These are phyloP conservation scores for Ovis canadensis DNA, from an alignment of 2,113 vertebrate species.

Conservation along the genomic window DNA sequence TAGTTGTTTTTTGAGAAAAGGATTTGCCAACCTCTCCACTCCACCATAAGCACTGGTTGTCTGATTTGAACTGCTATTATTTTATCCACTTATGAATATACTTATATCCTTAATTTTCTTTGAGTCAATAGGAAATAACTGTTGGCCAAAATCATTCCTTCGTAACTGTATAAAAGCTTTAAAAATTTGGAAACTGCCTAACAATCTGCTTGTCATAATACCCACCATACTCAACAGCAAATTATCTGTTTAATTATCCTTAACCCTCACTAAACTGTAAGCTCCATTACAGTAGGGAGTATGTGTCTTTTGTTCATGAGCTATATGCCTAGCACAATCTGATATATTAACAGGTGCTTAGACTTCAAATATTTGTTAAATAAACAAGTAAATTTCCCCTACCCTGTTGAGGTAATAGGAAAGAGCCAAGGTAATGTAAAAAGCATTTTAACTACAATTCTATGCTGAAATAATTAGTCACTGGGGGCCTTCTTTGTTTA, in stretches of 20 bases:
- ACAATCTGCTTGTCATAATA: not conserved
- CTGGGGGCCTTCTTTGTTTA: not conserved
- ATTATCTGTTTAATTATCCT: not conserved
- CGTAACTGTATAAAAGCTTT: not conserved
- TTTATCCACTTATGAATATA: not conserved
- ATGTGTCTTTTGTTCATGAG: not conserved
- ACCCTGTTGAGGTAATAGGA: not conserved
- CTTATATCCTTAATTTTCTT: slow-evolving; percentile 4
- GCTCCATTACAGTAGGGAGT: not conserved
- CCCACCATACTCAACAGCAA: not conserved
- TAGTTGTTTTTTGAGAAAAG: not conserved
- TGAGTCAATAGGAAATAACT: not conserved
- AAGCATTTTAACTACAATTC: not conserved
- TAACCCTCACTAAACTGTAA: not conserved
- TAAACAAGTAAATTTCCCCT: not conserved
- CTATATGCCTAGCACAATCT: not conserved
- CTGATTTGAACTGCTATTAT: not conserved
- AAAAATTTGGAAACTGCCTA: not conserved
- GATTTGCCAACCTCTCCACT: not conserved
- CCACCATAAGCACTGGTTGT: not conserved
- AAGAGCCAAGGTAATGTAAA: not conserved
- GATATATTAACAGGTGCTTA: not conserved
- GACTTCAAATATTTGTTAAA: not conserved
- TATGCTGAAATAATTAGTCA: not conserved
- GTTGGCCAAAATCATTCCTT: not conserved